phyloP scores from a whole-genome alignment of 2,113 vertebrate genomes.

The Oriolus oriolus region DNA sequence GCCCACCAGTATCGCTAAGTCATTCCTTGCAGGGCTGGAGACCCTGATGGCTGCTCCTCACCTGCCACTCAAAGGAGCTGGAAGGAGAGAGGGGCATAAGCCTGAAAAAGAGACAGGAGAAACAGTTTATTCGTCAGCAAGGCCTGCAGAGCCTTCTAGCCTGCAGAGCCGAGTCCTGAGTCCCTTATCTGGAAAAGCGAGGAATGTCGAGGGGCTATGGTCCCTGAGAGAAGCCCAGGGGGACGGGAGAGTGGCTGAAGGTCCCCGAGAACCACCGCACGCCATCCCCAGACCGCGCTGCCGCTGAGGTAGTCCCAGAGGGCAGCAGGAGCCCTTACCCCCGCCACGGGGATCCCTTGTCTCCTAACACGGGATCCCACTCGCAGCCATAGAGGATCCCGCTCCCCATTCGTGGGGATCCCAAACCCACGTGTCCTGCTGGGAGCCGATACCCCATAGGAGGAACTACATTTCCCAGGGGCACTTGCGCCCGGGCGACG shows the following conservation, averaged over 20 bases:
- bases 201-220: rapidly evolving
- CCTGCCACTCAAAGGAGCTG: neutral
- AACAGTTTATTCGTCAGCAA: neutral
- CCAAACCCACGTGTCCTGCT: rapidly evolving
- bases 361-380: rapidly evolving
- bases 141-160: neutral
- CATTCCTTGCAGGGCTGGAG: neutral
- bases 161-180: rapidly evolving
- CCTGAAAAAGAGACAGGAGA: neutral
- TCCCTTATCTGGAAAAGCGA: neutral
- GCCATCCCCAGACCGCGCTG: neutral
- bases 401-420: rapidly evolving
- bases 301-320: neutral
- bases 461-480: neutral
- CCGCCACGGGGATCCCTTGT: rapidly evolving
- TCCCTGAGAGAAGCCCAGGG: no score
- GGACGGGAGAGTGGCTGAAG: neutral
- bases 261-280: rapidly evolving
- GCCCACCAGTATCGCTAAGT: rapidly evolving
- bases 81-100: neutral
- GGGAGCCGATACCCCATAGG: rapidly evolving
- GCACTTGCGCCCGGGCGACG: rapidly evolving
- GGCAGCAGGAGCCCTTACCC: neutral
- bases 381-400: rapidly evolving
- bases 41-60: neutral